Percentiles rank a stretch among this genome's conserved stretches.
These are phyloP conservation scores for Odobenus rosmarus DNA, from an alignment of 2,113 vertebrate genomes.

Conservation along the genomic window DNA sequence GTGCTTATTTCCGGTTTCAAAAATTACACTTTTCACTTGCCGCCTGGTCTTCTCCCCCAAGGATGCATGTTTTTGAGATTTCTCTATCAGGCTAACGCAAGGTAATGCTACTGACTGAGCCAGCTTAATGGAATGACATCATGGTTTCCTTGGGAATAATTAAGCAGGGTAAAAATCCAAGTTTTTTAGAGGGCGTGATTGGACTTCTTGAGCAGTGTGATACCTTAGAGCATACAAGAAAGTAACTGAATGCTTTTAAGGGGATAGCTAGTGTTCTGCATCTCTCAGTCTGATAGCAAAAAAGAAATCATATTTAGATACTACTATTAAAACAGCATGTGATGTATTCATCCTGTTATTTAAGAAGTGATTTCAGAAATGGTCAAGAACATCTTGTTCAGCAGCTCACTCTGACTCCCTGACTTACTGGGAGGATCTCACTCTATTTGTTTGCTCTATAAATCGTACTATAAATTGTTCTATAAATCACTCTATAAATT, in stretches of 20 bases:
- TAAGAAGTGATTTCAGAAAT: constrained; percentile 17
- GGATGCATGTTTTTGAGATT: neutral
- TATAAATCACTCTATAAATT: neutral
- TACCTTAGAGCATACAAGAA: neutral
- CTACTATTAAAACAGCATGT: neutral
- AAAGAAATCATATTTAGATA: neutral
- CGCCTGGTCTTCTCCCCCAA: neutral
- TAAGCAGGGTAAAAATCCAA: neutral
- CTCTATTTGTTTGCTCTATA: constrained; percentile 16
- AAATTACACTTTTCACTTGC: neutral
- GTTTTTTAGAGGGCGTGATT: neutral
- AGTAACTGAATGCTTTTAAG: neutral
- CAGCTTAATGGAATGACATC: neutral
- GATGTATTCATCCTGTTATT: neutral
- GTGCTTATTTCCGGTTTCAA: neutral
- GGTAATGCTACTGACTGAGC: neutral
- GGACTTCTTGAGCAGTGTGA: neutral
- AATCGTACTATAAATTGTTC: neutral
- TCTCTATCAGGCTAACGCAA: neutral
- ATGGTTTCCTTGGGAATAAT: neutral
- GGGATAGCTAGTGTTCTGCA: neutral
- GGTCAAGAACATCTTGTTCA: neutral
- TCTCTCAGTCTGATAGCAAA: neutral
- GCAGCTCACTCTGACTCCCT: neutral
- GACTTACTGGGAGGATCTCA: neutral